Percentiles rank a stretch among this genome's conserved stretches.
Conservation (phyloP, 2,113 vertebrate species). For the Brachyhypopomus occidentalis region DNA sequence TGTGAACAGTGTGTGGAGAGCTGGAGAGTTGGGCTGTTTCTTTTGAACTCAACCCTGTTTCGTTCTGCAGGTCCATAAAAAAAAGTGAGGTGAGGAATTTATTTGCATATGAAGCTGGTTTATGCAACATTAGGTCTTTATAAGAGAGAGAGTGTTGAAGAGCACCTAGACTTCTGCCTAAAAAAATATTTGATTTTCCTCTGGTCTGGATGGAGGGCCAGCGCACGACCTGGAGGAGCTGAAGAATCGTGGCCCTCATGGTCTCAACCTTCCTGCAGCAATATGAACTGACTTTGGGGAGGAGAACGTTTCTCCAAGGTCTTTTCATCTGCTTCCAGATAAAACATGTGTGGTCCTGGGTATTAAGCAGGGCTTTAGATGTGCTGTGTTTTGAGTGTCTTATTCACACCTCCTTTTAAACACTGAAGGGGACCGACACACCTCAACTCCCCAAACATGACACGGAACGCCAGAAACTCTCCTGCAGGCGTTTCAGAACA, state of each 20-base stretch:
- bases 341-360: slow-evolving; percentile 35
- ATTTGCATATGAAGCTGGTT: slow-evolving; percentile 46
- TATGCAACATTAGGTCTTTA: slow-evolving; percentile 21
- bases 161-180: slow-evolving; percentile 20
- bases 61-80: slow-evolving; percentile 22
- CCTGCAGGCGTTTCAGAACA: not conserved
- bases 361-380: not conserved
- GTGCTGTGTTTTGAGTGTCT: slow-evolving; percentile 17
- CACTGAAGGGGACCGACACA: slow-evolving; percentile 17
- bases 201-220: slow-evolving; percentile 12
- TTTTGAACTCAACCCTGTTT: slow-evolving; percentile 20
- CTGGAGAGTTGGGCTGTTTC: not conserved
- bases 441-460: slow-evolving; percentile 27
- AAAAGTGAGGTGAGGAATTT: slow-evolving; percentile 41
- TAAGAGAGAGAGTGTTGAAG: slow-evolving; percentile 23
- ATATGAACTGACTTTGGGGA: slow-evolving; percentile 7
- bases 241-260: slow-evolving; percentile 21
- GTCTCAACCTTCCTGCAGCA: slow-evolving; percentile 5
- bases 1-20: slow-evolving; percentile 27
- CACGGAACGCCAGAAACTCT: not conserved
- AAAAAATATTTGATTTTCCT: slow-evolving; percentile 35
- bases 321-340: slow-evolving; percentile 38
- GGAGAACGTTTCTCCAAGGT: slow-evolving; percentile 21
- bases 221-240: slow-evolving; percentile 9
- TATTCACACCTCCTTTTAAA: slow-evolving; percentile 47